Conservation (phyloP, 2,797 vertebrate genomes). For the Otolemur crassicaudatus region DNA sequence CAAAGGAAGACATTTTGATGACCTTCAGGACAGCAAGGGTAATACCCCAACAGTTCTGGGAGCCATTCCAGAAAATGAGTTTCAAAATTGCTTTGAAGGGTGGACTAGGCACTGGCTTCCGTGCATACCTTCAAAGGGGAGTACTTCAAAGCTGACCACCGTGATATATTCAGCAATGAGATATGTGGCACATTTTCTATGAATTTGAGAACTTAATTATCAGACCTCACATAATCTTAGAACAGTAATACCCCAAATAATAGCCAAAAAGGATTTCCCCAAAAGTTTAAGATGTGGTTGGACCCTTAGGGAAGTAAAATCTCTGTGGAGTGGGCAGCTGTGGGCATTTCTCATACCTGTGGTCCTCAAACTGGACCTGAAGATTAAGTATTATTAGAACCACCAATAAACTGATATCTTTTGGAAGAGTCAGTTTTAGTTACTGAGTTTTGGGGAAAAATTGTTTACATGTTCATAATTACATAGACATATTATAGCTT, state of each 20-base stretch:
- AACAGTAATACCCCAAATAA: background rate
- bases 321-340: rapidly evolving
- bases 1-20: too few species aligned
- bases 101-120: too few species aligned
- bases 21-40: too few species aligned
- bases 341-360: background rate
- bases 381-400: background rate
- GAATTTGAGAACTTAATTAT: too few species aligned
- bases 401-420: background rate
- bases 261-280: background rate
- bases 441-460: background rate
- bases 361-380: background rate
- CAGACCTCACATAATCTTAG: background rate
- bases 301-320: background rate
- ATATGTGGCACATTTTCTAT: too few species aligned
- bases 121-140: too few species aligned
- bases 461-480: background rate
- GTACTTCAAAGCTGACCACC: too few species aligned
- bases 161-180: too few species aligned
- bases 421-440: background rate
- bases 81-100: too few species aligned
- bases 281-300: background rate
- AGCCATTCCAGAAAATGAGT: too few species aligned
- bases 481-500: background rate
- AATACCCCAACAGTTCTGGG: too few species aligned